Conservation (phyloP, 1,140 invertebrate genomes). For the Panulirus ornatus region DNA sequence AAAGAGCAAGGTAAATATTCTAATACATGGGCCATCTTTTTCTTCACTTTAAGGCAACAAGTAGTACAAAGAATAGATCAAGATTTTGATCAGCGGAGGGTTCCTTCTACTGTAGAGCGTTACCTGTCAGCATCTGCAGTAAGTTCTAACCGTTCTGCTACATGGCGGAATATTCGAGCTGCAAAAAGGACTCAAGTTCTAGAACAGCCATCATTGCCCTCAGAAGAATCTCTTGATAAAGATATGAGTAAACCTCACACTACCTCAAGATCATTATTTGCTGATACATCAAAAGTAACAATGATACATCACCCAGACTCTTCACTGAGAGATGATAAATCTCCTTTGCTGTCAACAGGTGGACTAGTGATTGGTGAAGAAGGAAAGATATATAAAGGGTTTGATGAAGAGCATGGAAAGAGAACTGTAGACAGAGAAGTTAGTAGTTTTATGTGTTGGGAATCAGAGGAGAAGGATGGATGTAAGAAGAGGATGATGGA, state of each 20-base stretch:
- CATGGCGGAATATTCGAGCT: slow-evolving; percentile 55
- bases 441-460: slow-evolving; percentile 29
- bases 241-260: neutral
- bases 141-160: slow-evolving; percentile 52
- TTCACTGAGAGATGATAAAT: neutral
- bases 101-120: slow-evolving; percentile 79
- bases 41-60: slow-evolving; percentile 77
- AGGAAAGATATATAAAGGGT: neutral
- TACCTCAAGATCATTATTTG: neutral
- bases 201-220: neutral
- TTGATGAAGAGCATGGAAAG: neutral
- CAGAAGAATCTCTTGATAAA: neutral
- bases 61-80: slow-evolving; percentile 82
- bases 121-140: slow-evolving; percentile 77
- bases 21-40: too few species aligned
- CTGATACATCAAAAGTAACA: neutral
- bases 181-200: slow-evolving; percentile 15
- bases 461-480: slow-evolving; percentile 1
- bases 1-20: too few species aligned
- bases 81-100: slow-evolving; percentile 82
- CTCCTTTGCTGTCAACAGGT: neutral
- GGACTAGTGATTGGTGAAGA: neutral
- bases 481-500: slow-evolving; percentile 39
- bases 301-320: neutral
- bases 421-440: neutral